Evolutionary conservation across 2,797 vertebrate genomes (phyloP).

Genomic region (Poecilia picta): DNA sequence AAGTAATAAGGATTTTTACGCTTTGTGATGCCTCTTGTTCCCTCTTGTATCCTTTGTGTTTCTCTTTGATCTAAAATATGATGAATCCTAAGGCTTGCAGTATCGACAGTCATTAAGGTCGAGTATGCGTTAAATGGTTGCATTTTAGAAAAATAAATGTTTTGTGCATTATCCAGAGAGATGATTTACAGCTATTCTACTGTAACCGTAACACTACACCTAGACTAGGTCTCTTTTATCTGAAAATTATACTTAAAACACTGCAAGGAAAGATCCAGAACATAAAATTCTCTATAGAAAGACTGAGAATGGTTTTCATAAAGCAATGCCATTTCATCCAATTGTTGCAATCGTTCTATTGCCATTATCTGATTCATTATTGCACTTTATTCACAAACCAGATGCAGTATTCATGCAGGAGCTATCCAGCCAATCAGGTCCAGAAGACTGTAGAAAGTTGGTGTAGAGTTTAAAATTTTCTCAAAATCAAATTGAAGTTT

Average conservation of each 20-base stretch:
- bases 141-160: not conserved
- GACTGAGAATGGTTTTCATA: not conserved
- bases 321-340: not conserved
- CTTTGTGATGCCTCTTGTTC: conserved; percentile 7
- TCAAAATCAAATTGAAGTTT: not conserved
- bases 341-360: not conserved
- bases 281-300: not conserved
- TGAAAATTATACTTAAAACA: not conserved
- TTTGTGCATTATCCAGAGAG: not conserved
- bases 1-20: conserved; percentile 11
- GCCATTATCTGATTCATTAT: not conserved
- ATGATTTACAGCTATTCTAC: not conserved
- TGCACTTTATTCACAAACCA: not conserved
- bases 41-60: not conserved
- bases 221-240: not conserved
- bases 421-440: not conserved
- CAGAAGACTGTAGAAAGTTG: not conserved
- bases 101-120: not conserved
- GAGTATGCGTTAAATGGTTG: not conserved
- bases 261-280: not conserved
- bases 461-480: not conserved
- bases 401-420: not conserved
- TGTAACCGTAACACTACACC: not conserved
- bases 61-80: not conserved
- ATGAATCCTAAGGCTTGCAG: not conserved